Conservation (phyloP, 2,113 vertebrate genomes). For the Porphyrio hochstetteri region DNA sequence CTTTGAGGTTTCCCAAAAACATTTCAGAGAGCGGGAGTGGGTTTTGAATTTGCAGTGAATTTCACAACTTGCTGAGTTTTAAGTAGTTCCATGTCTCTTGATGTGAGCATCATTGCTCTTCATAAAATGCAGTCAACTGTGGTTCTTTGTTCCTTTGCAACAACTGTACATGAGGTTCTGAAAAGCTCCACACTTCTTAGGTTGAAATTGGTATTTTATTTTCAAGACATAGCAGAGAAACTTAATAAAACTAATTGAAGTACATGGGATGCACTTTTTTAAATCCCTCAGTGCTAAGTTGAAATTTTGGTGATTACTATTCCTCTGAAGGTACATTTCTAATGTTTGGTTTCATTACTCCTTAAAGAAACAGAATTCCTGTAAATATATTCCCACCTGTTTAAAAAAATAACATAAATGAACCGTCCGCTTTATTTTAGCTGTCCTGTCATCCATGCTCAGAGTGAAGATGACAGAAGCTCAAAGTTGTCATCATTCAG, state of each 20-base stretch:
- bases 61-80: not conserved
- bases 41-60: not conserved
- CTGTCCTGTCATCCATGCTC: not conserved
- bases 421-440: not conserved
- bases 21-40: not conserved
- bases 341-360: not conserved
- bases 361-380: not conserved
- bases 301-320: not conserved
- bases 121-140: not conserved
- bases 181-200: not conserved
- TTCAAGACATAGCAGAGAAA: not conserved
- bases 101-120: not conserved
- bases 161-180: not conserved
- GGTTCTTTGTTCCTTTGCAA: not conserved
- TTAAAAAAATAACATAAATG: not conserved
- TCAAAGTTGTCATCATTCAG: not conserved
- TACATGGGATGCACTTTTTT: not conserved
- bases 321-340: not conserved
- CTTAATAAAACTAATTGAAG: not conserved
- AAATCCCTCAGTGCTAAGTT: not conserved
- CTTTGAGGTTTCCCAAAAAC: not conserved
- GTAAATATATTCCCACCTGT: not conserved
- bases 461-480: not conserved
- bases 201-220: not conserved
- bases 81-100: not conserved